Percentiles rank a stretch among this genome's conserved stretches.
These are phyloP conservation scores for Pollenia griseotomentosa DNA, from an alignment of 2,888 invertebrate species.

Conservation along the genomic window DNA sequence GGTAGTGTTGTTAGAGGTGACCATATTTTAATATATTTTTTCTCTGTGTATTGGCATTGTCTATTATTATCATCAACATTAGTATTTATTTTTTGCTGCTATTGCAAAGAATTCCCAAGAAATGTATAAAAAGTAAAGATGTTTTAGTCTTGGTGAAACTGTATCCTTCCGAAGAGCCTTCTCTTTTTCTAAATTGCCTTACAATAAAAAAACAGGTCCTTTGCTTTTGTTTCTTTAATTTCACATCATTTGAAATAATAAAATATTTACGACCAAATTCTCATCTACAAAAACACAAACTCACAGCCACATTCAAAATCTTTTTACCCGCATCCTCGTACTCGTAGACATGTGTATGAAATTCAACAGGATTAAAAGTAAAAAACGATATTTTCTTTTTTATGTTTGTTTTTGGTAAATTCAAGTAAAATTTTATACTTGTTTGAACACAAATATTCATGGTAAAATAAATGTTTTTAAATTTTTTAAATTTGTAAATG, in stretches of 20 bases:
- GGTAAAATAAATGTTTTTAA: slow-evolving; percentile 1
- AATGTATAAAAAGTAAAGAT: slow-evolving; percentile 20
- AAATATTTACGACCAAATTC: slow-evolving; percentile 41
- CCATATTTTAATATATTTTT: no score
- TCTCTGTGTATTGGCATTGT: no score
- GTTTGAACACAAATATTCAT: slow-evolving; percentile 21
- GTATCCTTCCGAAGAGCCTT: neutral
- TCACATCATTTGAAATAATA: slow-evolving; percentile 46
- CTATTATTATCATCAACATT: neutral
- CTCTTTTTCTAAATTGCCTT: neutral
- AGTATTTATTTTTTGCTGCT: neutral
- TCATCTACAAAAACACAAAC: neutral
- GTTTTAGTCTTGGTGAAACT: slow-evolving; percentile 18
- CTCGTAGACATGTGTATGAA: neutral
- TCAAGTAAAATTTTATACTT: slow-evolving; percentile 8
- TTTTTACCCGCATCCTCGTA: neutral
- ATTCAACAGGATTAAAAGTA: slow-evolving; percentile 17
- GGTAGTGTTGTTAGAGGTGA: no score
- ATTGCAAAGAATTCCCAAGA: neutral
- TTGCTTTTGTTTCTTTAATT: slow-evolving; percentile 33
- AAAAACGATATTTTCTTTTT: neutral
- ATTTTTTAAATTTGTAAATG: no score
- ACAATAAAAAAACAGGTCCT: neutral
- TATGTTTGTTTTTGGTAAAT: slow-evolving; percentile 17
- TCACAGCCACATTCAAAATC: neutral